Percentiles rank a stretch among this genome's conserved stretches.
phyloP scores from a whole-genome alignment of 92 coral and sea anemone genomes.

The Isaurus tuberculatus region DNA sequence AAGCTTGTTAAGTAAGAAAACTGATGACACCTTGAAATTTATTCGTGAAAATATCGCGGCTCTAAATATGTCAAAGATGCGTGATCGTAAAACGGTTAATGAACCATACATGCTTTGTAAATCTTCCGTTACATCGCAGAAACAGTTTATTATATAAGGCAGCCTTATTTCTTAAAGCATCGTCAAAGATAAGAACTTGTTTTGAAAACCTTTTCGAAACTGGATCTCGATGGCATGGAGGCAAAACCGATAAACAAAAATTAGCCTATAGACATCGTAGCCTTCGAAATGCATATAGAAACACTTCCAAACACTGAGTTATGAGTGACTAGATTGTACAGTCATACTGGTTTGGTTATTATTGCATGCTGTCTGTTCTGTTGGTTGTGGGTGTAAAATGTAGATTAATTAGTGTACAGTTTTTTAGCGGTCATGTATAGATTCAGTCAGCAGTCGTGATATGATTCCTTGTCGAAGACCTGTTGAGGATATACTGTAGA shows the following conservation, averaged over 20 bases:
- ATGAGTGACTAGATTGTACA: slow-evolving; percentile 16
- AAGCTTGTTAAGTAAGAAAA: too few relatives aligned
- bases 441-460: not conserved
- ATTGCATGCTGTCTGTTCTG: slow-evolving; percentile 29
- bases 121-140: too few relatives aligned
- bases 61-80: too few relatives aligned
- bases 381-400: not conserved
- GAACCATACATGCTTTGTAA: too few relatives aligned
- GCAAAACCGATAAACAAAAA: not conserved
- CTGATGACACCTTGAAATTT: too few relatives aligned
- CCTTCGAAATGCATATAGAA: not conserved
- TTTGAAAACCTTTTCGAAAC: too few relatives aligned
- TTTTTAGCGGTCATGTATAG: not conserved
- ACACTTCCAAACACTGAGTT: not conserved
- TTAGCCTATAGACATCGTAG: not conserved
- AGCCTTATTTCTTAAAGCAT: too few relatives aligned
- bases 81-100: too few relatives aligned
- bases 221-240: too few relatives aligned
- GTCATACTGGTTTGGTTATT: not conserved
- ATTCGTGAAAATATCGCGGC: too few relatives aligned
- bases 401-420: not conserved
- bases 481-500: not conserved
- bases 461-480: not conserved
- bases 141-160: too few relatives aligned
- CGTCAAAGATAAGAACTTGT: too few relatives aligned